These are phyloP conservation scores for Silurus asotus DNA, from an alignment of 2,113 vertebrate genomes.

Conservation along the genomic window DNA sequence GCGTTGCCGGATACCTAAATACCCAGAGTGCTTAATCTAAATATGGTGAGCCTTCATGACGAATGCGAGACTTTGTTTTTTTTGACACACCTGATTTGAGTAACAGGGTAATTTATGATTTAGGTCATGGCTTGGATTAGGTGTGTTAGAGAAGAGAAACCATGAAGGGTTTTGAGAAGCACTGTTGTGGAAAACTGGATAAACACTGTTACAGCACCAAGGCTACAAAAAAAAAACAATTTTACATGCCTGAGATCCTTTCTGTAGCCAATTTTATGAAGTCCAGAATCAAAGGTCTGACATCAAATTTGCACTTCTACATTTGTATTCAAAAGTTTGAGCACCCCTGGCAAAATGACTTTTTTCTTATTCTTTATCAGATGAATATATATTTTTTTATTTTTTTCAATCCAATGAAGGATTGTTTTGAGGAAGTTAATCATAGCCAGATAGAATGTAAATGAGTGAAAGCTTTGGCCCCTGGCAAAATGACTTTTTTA, in stretches of 20 bases:
- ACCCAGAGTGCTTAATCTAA: neutral
- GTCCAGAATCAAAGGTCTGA: neutral
- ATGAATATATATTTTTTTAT: no score
- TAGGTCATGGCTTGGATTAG: neutral
- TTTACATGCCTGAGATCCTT: neutral
- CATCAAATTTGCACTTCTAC: neutral
- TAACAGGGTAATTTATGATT: neutral
- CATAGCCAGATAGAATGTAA: conserved; percentile 12
- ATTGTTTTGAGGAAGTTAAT: neutral
- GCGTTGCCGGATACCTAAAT: neutral
- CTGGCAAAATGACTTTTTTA: no score
- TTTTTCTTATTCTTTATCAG: no score
- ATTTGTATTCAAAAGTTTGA: neutral
- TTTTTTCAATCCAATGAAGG: neutral
- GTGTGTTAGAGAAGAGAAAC: neutral
- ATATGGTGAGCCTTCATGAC: neutral
- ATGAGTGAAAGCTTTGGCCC: neutral
- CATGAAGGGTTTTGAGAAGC: neutral
- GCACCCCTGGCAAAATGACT: neutral
- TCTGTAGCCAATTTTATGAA: neutral
- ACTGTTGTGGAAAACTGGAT: neutral
- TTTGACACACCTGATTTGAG: conserved; percentile 1
- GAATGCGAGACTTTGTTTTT: neutral
- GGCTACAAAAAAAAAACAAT: neutral
- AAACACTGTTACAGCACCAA: neutral